Base-by-base conservation (phyloP, 2,888 invertebrate species). In the Rosalia funebris region DNA sequence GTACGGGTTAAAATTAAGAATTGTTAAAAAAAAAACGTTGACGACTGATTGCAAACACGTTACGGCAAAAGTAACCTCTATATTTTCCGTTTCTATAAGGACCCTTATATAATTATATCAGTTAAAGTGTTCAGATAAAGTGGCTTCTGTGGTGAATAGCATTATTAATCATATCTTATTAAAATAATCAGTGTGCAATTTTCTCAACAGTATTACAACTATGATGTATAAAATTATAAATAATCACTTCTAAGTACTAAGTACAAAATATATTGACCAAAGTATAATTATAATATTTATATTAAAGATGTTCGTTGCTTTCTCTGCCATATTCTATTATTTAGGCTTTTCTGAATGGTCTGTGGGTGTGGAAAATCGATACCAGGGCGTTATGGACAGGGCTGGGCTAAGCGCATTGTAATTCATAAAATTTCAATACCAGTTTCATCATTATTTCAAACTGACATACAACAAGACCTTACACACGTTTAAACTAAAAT, bases 111-210 rank as follows among this genome's bases (percentile, higher is more conserved):
- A 34, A 59, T 56, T 59, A 65, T 69, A 63, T 70, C 65, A 63
- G 60, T 70, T 71, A 65, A 73, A 70, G 73, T 75, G 74, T 75
- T 75, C 73, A 74, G 68, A 64, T 64, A 63, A 71, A 68, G 63
- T 67, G 67, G 69, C 69, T 72, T 69, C 64, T 70, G 66, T 71
- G 69, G 69, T 69, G 61, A 59, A 61, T 56, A 57, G 58, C 67
- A 60, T 63, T 60, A 47, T 54, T 50, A 62, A 64, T 69, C 72
- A 74, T 74, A 74, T 74, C 74, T 72, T 66, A 68, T 34, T 63
- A 62, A 66, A 66, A 64, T 68, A 68, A 71, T 65, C 63, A 68
- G 66, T 70, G 70, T 70, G 65, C 66, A 68, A 70, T 69, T 66
- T 65, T 67, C 66, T 66, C 58, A 68, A 69, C 73, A 74, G 73